Evolutionary conservation across 2,888 invertebrate genomes (phyloP).

Genomic region (Diabrotica balteata): DNA sequence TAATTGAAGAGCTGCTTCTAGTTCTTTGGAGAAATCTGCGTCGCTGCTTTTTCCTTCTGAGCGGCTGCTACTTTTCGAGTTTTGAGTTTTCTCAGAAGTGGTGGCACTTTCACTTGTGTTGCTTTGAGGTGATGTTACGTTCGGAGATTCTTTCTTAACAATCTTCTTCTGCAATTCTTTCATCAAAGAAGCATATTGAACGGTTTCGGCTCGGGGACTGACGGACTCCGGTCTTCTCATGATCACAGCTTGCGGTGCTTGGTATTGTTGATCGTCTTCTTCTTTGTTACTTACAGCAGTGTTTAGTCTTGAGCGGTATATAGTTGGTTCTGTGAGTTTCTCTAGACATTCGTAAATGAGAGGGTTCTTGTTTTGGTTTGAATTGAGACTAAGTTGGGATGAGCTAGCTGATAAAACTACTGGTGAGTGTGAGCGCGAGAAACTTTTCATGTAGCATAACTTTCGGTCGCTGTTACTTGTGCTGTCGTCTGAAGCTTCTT

Average conservation of each 20-base stretch:
- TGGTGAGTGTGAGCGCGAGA: slow-evolving; percentile 62
- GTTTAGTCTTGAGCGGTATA: slow-evolving; percentile 58
- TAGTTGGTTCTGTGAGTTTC: slow-evolving; percentile 59
- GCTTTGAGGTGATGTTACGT: slow-evolving; percentile 53
- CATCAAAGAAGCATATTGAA: slow-evolving; percentile 63
- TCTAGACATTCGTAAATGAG: slow-evolving; percentile 61
- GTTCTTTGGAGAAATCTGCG: slow-evolving; percentile 61
- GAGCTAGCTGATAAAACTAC: slow-evolving; percentile 61
- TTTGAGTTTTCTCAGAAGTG: slow-evolving; percentile 52
- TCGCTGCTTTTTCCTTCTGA: slow-evolving; percentile 58
- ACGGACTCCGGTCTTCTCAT: slow-evolving; percentile 50
- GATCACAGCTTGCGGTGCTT: slow-evolving; percentile 53
- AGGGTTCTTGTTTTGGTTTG: slow-evolving; percentile 41
- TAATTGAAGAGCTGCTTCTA: slow-evolving; percentile 62
- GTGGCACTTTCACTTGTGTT: slow-evolving; percentile 52
- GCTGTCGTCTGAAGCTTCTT: slow-evolving; percentile 60
- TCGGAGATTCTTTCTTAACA: slow-evolving; percentile 56
- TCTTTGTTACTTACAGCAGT: slow-evolving; percentile 54
- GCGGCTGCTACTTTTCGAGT: slow-evolving; percentile 51
- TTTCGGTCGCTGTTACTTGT: slow-evolving; percentile 59
- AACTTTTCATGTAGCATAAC: slow-evolving; percentile 63
- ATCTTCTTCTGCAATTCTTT: slow-evolving; percentile 62
- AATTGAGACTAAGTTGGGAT: slow-evolving; percentile 58
- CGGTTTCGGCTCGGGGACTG: slow-evolving; percentile 58
- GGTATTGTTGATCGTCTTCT: slow-evolving; percentile 47